phyloP scores from a whole-genome alignment of 2,797 vertebrate species.

The Lepus townsendii region DNA sequence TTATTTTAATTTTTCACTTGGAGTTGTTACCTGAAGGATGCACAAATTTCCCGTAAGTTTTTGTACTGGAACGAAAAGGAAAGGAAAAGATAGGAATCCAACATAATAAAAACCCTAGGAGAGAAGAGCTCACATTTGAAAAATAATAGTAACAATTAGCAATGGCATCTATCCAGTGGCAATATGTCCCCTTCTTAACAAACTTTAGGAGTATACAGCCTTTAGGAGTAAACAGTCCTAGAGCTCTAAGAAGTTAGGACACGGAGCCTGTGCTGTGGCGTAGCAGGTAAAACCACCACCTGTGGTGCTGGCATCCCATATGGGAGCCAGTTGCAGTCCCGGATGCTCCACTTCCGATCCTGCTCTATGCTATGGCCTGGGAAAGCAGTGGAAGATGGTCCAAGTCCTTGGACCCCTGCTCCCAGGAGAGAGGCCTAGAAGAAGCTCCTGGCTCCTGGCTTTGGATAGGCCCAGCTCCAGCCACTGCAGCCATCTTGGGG shows the following conservation, averaged over 20 bases:
- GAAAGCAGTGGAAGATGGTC: too few species aligned
- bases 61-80: neutral
- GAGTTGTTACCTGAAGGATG: constrained; percentile 20
- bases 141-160: neutral
- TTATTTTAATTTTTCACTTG: constrained; percentile 45
- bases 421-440: too few species aligned
- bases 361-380: too few species aligned
- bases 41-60: neutral
- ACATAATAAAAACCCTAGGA: neutral
- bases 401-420: too few species aligned
- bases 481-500: too few species aligned
- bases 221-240: neutral
- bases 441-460: too few species aligned
- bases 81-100: neutral
- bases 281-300: too few species aligned
- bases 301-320: too few species aligned
- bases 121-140: neutral
- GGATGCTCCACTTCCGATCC: too few species aligned
- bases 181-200: neutral
- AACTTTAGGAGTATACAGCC: neutral
- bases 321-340: too few species aligned
- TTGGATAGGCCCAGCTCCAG: too few species aligned
- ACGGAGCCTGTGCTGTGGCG: neutral
- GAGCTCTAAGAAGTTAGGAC: neutral
- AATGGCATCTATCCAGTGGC: neutral